Evolutionary conservation across 2,797 vertebrate genomes (phyloP), one percentile per base, ranked within the genome.

Genomic region (Lepilemur septentrionalis): DNA sequence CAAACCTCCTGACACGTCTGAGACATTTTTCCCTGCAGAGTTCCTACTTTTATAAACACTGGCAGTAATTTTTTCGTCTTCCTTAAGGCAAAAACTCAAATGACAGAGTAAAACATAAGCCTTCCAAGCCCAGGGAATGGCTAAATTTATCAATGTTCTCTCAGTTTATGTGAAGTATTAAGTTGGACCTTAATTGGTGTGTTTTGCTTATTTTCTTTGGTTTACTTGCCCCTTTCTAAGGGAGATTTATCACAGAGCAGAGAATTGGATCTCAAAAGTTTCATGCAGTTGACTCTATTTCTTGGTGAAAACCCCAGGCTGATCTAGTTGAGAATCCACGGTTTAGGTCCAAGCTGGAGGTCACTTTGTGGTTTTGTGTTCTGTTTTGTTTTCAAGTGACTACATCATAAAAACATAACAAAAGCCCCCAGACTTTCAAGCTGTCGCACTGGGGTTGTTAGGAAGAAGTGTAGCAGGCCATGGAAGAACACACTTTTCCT

Each of bases 321-420:
- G 92, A 97, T 97, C 70, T 96, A 95, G 89, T 18, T 73, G 85
- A 78, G 65, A 93, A 76, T 73, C 84, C 65, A 38, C 43, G 88
- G 88, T 76, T 94, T 95, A 83, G 95, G 79, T 94, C 75, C 89
- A 94, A 93, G 73, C 92, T 96, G 76, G 89, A 95, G 94, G 75
- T n/a, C 73, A 97, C 91, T 98, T 97, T 96, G 91, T 97, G 88
- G 95, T 97, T 97, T 97, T 95, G 91, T 52, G 30, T 69, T 79
- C 73, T 59, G 48, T 35, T 91, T 76, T 38, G 28, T 61, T 82
- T 95, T 79, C 94, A 96, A 97, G 90, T 18, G 0, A 93, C 94
- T 96, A 86, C 92, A 98, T 96, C 94, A 92, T 96, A 22, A 13
- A 18, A 79, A 75, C 38, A 92, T 79, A 5, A 92, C 78, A 69